phyloP scores from a whole-genome alignment of 1,140 invertebrate species.

The Cataglyphis hispanica region DNA sequence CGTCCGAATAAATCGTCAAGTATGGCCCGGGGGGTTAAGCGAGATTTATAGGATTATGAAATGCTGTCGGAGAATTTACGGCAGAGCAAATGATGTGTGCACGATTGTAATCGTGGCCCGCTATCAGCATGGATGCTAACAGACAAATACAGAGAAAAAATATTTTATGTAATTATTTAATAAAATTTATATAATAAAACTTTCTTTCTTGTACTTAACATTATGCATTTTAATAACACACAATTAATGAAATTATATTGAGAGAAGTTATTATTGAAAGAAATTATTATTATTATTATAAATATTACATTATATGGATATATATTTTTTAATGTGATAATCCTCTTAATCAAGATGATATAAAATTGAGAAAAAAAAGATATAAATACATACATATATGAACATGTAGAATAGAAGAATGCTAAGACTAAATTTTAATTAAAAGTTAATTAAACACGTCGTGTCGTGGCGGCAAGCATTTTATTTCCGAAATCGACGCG shows the following conservation, averaged over 20 bases:
- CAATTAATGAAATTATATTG: too few species aligned
- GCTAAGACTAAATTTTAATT: neutral
- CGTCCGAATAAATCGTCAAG: slow-evolving; percentile 55
- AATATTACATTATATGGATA: too few species aligned
- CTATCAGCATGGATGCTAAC: neutral
- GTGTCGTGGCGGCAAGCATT: neutral
- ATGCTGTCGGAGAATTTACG: slow-evolving; percentile 43
- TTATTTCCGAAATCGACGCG: slow-evolving; percentile 35
- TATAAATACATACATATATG: too few species aligned
- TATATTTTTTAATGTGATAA: too few species aligned
- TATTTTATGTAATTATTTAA: neutral
- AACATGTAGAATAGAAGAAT: too few species aligned
- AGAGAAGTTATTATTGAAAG: too few species aligned
- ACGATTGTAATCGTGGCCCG: slow-evolving; percentile 35
- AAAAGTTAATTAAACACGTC: neutral
- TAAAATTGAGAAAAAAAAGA: too few species aligned
- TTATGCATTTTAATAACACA: too few species aligned
- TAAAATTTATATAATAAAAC: neutral
- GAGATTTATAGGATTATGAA: slow-evolving; percentile 57
- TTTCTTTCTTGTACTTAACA: too few species aligned
- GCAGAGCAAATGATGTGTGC: slow-evolving; percentile 31
- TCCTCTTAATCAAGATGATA: too few species aligned
- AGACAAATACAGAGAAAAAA: neutral
- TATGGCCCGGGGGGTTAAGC: slow-evolving; percentile 40
- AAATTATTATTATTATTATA: too few species aligned